Evolutionary conservation across 2,797 vertebrate species (phyloP), one percentile per base, ranked within the genome.

Genomic region (Gymnodraco acuticeps): DNA sequence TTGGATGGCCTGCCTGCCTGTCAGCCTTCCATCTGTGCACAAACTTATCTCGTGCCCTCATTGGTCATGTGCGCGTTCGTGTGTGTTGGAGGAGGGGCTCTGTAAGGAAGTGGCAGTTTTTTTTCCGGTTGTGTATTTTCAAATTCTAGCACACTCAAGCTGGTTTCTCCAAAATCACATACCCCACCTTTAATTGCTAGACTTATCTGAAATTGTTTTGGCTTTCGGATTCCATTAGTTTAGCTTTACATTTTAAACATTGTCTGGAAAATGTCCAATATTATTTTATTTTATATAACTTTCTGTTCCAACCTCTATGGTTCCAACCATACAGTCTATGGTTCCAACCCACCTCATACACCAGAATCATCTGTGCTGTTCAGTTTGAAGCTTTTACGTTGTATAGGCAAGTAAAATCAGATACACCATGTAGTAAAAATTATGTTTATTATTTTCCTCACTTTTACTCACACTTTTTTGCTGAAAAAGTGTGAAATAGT

Each of bases 171-270:
- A 27, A 27, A 27, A 27, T 27, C 23, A 27, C 23, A 27, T 27
- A 27, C 23, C 23, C 23, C 23, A 23, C 23, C 23, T 27, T 70
- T 81, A 73, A 84, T 76, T 71, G 78, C 13, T 54, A 17, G 14
- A 38, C 66, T 59, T 16, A 45, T 52, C 2, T 10, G 3, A 45
- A 20, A 4, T 42, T 46, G 14, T 20, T 67, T 33, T 15, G 14
- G 3, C 31, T 53, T 62, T 16, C 43, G 51, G 31, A 2, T 52
- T 19, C 10, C 4, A 4, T 41, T 23, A 45, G 41, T 63, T 59
- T 3, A 47, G 31, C 52, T 70, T 11, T 27, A 17, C 10, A 58
- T 7, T 38, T 38, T 38, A 38, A 38, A 38, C 33, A 51, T 27
- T n/a, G 41, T 64, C 59, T 69, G 12, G n/a, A 54, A 20, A 62